Evolutionary conservation across 2,797 vertebrate genomes (phyloP), one percentile per base, ranked within the genome.

Genomic region (Todus mexicanus): DNA sequence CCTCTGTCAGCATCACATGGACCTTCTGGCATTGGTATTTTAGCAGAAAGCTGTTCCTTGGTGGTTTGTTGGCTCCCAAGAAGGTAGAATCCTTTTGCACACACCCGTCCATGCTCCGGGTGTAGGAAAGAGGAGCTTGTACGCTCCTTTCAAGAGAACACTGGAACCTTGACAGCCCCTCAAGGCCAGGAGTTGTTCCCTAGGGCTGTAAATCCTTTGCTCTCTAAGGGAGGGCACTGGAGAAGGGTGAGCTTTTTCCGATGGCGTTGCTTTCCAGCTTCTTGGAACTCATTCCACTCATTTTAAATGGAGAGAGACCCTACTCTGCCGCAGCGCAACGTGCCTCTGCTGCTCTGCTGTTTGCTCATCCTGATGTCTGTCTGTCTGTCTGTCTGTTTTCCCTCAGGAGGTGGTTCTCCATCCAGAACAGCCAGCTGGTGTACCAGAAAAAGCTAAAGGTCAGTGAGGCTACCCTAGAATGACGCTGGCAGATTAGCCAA

Each of bases 371-470:
- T 20, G 60, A 77, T 60, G 65, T 77, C 56, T 60, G 35, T 38
- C 26, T 48, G 61, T 82, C 53, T 75, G 60, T 79, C 50, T 75
- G 61, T 84, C 35, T 90, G 66, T 69, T 48, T 76, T 50, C 17
- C 40, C 69, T 21, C 79, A 99, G 99, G 97, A 98, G 99, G 75
- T 99, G 99, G 99, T 99, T 99, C 96, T 99, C 99, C 97, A 99
- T 99, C 90, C 99, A 99, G 97, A 99, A 99, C 97, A 99, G 99
- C 94, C 99, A 99, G 97, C 98, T 99, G 97, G 99, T 99, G 56
- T 99, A 99, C 97, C 99, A 99, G 98, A 99, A 99, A 88, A 99
- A 99, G 94, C 97, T 99, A 79, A 99, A 99, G 98, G 99, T 97
- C 96, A 94, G 98, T 84, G 66, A 64, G 42, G 53, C 21, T 43